Evolutionary conservation across 1,140 invertebrate species (phyloP).

Genomic region (Berghia stephanieae): DNA sequence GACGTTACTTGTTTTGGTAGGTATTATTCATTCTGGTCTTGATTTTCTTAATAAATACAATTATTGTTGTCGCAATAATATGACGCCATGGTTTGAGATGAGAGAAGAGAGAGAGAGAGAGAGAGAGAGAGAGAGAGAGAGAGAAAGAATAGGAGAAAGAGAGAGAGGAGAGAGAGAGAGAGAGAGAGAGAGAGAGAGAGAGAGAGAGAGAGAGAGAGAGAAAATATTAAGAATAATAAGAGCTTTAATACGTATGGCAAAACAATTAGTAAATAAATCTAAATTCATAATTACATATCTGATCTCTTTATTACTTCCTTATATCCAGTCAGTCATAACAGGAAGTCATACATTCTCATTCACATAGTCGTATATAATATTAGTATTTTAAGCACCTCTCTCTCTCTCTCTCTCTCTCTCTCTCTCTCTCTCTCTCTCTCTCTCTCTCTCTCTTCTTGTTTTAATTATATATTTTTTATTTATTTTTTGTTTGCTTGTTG

Average conservation of each 20-base stretch:
- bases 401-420: constrained; percentile 14
- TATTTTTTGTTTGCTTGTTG: no score
- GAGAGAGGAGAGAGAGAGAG: no score
- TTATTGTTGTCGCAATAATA: no score
- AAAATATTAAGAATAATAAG: neutral
- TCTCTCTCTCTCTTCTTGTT: neutral
- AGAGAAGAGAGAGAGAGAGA: constrained; percentile 14
- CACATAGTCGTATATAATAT: no score
- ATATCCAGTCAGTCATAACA: no score
- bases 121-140: constrained; percentile 1
- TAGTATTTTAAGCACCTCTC: no score
- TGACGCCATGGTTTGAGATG: neutral
- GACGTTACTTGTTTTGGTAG: neutral
- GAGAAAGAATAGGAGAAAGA: neutral
- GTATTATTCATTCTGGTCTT: no score
- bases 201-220: neutral
- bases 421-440: constrained; percentile 5
- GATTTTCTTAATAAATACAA: no score
- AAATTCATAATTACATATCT: neutral
- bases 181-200: constrained; percentile 2
- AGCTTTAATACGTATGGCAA: neutral
- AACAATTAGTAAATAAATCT: neutral
- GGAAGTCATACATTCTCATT: neutral
- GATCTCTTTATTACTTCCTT: neutral
- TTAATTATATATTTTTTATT: neutral